These are phyloP conservation scores for Atherix ibis DNA, from an alignment of 2,888 invertebrate genomes.

Conservation along the genomic window DNA sequence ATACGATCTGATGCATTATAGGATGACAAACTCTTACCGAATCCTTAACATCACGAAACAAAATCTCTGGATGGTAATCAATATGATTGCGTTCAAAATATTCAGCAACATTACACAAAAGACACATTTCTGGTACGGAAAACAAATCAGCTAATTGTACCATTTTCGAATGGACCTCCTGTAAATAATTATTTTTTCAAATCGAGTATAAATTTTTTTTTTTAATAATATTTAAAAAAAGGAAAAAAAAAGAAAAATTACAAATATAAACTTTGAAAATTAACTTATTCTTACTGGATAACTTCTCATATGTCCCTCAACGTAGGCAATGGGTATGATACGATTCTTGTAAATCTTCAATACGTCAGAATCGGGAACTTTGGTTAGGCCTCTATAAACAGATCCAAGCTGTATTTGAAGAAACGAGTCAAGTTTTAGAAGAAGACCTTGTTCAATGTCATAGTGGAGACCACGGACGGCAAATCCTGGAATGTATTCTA, in stretches of 20 bases:
- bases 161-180: constrained; percentile 57
- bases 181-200: constrained; percentile 14
- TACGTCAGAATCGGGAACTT: constrained; percentile 71
- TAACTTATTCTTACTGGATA: constrained; percentile 39
- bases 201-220: not conserved
- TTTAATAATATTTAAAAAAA: constrained; percentile 4
- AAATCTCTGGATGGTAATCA: constrained; percentile 87
- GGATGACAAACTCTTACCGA: constrained; percentile 79
- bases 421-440: constrained; percentile 90
- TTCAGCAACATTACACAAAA: constrained; percentile 86
- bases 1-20: constrained; percentile 79
- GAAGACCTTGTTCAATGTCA: constrained; percentile 85
- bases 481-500: constrained; percentile 84
- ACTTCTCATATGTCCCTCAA: constrained; percentile 60
- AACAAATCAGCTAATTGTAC: constrained; percentile 91
- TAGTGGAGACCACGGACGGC: constrained; percentile 96
- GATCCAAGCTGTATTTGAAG: constrained; percentile 92
- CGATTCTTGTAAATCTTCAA: constrained; percentile 69
- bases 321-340: constrained; percentile 73
- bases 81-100: constrained; percentile 79
- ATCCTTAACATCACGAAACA: constrained; percentile 86
- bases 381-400: constrained; percentile 74
- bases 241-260: constrained; percentile 3
- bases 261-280: not conserved
- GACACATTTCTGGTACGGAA: constrained; percentile 90